phyloP scores from a whole-genome alignment of 2,113 vertebrate genomes.

The Albula glossodonta region DNA sequence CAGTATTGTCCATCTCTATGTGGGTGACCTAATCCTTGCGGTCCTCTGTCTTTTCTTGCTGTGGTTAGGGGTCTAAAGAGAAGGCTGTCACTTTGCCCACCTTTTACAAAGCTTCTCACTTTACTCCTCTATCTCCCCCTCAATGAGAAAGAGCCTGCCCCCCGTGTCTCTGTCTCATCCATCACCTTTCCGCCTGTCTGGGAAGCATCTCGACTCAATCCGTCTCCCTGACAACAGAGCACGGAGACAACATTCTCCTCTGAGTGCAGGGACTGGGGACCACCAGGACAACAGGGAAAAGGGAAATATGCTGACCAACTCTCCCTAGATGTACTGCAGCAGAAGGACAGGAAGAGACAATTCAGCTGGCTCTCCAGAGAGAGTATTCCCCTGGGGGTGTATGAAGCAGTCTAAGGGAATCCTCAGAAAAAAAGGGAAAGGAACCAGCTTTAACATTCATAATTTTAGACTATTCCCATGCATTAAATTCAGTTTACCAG shows the following conservation, averaged over 20 bases:
- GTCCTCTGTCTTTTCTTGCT: not conserved
- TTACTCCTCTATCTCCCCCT: not conserved
- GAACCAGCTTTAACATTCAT: too few relatives aligned
- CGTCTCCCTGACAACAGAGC: slow-evolving; percentile 10
- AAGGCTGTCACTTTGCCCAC: not conserved
- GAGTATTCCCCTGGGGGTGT: too few relatives aligned
- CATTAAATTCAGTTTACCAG: too few relatives aligned
- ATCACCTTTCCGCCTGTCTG: not conserved
- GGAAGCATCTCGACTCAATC: not conserved
- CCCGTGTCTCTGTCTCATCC: not conserved
- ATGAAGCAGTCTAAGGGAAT: too few relatives aligned
- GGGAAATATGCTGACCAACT: not conserved
- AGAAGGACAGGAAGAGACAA: too few relatives aligned
- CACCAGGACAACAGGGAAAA: not conserved
- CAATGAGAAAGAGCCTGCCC: not conserved
- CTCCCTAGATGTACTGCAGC: too few relatives aligned
- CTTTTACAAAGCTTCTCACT: too few relatives aligned
- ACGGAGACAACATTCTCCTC: not conserved
- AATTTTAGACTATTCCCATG: too few relatives aligned
- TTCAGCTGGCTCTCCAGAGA: too few relatives aligned
- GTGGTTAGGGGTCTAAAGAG: not conserved
- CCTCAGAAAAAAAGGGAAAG: too few relatives aligned
- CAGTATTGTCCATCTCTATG: not conserved
- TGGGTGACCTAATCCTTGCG: not conserved
- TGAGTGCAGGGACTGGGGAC: not conserved